Evolutionary conservation across 2,113 vertebrate genomes (phyloP).

Genomic region (Alethe diademata): DNA sequence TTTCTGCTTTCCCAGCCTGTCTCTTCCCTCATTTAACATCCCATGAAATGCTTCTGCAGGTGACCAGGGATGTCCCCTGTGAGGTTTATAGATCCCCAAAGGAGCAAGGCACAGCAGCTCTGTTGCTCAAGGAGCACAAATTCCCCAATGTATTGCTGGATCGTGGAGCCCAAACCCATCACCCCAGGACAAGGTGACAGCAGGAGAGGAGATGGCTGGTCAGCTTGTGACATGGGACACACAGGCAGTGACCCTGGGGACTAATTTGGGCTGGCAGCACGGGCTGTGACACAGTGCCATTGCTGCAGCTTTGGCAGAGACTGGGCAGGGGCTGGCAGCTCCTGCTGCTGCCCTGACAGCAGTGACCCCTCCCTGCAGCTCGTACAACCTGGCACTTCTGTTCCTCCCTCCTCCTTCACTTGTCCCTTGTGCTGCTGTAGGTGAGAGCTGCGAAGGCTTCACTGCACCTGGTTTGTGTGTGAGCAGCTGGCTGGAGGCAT

Average conservation of each 20-base stretch:
- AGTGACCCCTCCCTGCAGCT: background rate
- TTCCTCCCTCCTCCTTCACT: background rate
- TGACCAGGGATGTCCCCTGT: background rate
- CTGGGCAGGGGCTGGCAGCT: background rate
- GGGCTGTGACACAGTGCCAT: accelerated
- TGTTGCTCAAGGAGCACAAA: background rate
- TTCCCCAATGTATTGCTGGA: background rate
- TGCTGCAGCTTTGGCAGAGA: background rate
- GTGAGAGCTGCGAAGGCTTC: background rate
- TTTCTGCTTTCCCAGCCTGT: background rate
- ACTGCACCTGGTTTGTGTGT: accelerated
- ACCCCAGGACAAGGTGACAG: background rate
- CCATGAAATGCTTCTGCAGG: background rate
- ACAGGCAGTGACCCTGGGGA: background rate
- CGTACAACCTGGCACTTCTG: background rate
- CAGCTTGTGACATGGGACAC: accelerated
- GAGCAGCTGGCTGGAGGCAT: background rate
- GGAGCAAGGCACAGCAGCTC: background rate
- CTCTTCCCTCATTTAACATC: background rate
- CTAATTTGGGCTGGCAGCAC: background rate
- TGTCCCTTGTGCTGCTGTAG: background rate
- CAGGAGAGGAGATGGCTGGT: background rate
- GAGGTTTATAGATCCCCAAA: background rate
- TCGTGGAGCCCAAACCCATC: background rate
- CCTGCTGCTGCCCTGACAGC: background rate